These are phyloP conservation scores for Apamea crenata DNA, from an alignment of 2,888 invertebrate genomes.

Conservation along the genomic window DNA sequence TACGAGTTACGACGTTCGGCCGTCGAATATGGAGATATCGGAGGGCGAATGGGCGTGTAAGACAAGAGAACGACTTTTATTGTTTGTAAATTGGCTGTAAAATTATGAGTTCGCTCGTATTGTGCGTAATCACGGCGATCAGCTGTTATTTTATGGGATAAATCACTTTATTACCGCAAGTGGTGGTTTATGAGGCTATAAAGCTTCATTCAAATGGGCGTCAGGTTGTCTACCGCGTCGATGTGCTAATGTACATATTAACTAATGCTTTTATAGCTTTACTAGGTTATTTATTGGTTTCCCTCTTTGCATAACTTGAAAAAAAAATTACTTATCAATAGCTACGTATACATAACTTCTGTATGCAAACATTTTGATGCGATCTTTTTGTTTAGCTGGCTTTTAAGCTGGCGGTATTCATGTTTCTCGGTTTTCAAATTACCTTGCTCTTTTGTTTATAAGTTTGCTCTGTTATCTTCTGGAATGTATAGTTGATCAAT, in stretches of 20 bases:
- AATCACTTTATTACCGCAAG: slow-evolving; percentile 87
- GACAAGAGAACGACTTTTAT: slow-evolving; percentile 90
- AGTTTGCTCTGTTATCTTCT: not conserved
- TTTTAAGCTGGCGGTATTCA: not conserved
- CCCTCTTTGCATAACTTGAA: slow-evolving; percentile 53
- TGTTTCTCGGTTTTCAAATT: not conserved
- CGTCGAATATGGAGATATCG: slow-evolving; percentile 89
- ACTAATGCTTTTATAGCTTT: slow-evolving; percentile 68
- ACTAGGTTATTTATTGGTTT: slow-evolving; percentile 64
- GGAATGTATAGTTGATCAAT: not conserved
- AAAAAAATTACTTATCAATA: slow-evolving; percentile 31
- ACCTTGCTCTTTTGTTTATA: not conserved
- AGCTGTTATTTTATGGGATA: slow-evolving; percentile 89
- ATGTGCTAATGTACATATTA: slow-evolving; percentile 74
- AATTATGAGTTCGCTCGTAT: slow-evolving; percentile 90
- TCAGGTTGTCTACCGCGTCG: slow-evolving; percentile 75
- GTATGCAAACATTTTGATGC: slow-evolving; percentile 1
- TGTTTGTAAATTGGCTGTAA: slow-evolving; percentile 91
- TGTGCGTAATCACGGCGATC: slow-evolving; percentile 88
- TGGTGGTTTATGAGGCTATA: slow-evolving; percentile 83
- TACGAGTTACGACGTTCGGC: slow-evolving; percentile 85
- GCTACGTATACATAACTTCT: not conserved
- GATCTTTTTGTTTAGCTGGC: not conserved
- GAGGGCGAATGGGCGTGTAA: slow-evolving; percentile 88
- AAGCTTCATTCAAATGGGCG: slow-evolving; percentile 80